These are phyloP conservation scores for Heteropelma amictum DNA, from an alignment of 2,888 invertebrate genomes.

Conservation along the genomic window DNA sequence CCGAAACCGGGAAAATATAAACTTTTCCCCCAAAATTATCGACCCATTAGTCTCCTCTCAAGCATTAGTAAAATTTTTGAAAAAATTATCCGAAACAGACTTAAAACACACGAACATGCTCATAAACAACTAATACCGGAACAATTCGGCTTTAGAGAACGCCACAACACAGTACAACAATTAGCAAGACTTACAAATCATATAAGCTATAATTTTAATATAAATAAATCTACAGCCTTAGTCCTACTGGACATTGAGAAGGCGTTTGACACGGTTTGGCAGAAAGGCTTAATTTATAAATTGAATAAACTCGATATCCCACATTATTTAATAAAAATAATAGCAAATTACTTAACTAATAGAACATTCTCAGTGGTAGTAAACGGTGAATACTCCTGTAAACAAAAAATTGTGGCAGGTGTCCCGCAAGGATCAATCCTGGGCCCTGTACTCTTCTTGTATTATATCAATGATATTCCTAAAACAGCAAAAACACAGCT, in stretches of 20 bases:
- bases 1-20: slow-evolving; percentile 58
- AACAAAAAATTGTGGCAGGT: slow-evolving; percentile 43
- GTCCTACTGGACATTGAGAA: background rate
- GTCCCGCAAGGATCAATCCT: slow-evolving; percentile 57
- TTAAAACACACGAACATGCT: slow-evolving; percentile 40
- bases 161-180: slow-evolving; percentile 59
- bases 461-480: slow-evolving; percentile 55
- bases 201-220: slow-evolving; percentile 56
- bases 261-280: slow-evolving; percentile 20
- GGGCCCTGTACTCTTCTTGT: slow-evolving; percentile 46
- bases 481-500: background rate
- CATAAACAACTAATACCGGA: slow-evolving; percentile 44
- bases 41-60: slow-evolving; percentile 25
- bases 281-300: slow-evolving; percentile 9
- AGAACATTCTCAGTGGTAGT: slow-evolving; percentile 40
- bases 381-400: slow-evolving; percentile 14
- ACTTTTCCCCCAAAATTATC: background rate
- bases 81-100: slow-evolving; percentile 47
- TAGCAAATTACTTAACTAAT: slow-evolving; percentile 43
- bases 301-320: slow-evolving; percentile 27
- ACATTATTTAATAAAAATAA: slow-evolving; percentile 23
- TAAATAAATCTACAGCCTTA: slow-evolving; percentile 50
- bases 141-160: slow-evolving; percentile 60
- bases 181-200: slow-evolving; percentile 54
- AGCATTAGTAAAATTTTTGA: slow-evolving; percentile 59